Percentiles rank a stretch among this genome's conserved stretches.
phyloP scores from a whole-genome alignment of 2,797 vertebrate genomes.

The Silurus aristotelis region DNA sequence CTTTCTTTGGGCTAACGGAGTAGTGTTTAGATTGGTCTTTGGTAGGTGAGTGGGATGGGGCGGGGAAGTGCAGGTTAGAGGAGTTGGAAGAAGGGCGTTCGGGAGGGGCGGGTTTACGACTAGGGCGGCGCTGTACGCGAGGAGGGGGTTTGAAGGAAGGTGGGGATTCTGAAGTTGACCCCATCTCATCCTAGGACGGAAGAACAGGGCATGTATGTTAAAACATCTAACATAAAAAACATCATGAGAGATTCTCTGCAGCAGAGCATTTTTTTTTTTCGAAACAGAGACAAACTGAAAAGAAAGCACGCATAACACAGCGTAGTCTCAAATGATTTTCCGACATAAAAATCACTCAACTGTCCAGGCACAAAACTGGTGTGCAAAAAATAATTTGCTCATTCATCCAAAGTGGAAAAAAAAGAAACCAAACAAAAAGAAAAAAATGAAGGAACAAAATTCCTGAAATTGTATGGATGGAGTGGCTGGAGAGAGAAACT shows the following conservation, averaged over 20 bases:
- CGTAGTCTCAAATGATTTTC: constrained; percentile 26
- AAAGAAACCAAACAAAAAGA: constrained; percentile 13
- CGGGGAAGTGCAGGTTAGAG: constrained; percentile 82
- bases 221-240: neutral
- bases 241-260: neutral
- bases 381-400: constrained; percentile 26
- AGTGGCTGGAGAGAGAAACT: constrained; percentile 45
- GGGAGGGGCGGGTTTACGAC: constrained; percentile 72
- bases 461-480: constrained; percentile 53
- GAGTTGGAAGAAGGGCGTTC: constrained; percentile 82
- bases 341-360: constrained; percentile 9
- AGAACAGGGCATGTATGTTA: constrained; percentile 62
- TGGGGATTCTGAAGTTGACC: constrained; percentile 77
- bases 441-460: constrained; percentile 52
- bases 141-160: constrained; percentile 83
- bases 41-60: constrained; percentile 69
- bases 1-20: constrained; percentile 60
- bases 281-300: neutral
- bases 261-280: neutral
- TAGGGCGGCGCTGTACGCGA: constrained; percentile 67
- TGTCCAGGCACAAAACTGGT: neutral
- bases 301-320: neutral
- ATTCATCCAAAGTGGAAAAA: constrained; percentile 19
- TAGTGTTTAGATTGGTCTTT: constrained; percentile 62
- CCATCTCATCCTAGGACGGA: constrained; percentile 88